Evolutionary conservation across 2,888 invertebrate species (phyloP).

Genomic region (Hirudinaria manillensis): DNA sequence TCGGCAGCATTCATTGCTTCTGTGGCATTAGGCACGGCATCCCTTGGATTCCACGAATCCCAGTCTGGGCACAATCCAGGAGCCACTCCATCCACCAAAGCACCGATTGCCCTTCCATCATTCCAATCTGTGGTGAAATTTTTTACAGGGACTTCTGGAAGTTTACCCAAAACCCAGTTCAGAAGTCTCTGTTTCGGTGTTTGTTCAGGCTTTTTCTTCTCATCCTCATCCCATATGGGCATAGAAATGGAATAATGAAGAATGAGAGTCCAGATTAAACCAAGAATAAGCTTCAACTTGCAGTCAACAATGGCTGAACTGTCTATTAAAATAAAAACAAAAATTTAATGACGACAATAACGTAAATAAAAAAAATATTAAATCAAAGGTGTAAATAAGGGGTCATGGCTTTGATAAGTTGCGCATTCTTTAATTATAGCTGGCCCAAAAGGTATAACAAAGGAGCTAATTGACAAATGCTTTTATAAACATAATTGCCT

Average conservation of each 20-base stretch:
- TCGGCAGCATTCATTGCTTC: slow-evolving; percentile 86
- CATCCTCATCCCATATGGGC: slow-evolving; percentile 82
- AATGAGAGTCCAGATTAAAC: slow-evolving; percentile 87
- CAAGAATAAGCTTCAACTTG: slow-evolving; percentile 81
- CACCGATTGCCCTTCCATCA: slow-evolving; percentile 79
- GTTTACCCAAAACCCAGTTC: slow-evolving; percentile 70
- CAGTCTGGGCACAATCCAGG: slow-evolving; percentile 84
- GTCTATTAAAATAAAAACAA: slow-evolving; percentile 58
- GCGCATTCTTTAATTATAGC: too few species aligned
- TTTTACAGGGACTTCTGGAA: slow-evolving; percentile 73
- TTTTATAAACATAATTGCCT: too few species aligned
- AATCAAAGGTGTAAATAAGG: too few species aligned
- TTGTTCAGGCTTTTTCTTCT: slow-evolving; percentile 57
- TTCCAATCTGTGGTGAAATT: slow-evolving; percentile 89
- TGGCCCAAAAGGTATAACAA: too few species aligned
- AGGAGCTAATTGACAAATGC: too few species aligned
- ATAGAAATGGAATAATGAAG: slow-evolving; percentile 86
- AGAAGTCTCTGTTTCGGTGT: slow-evolving; percentile 63
- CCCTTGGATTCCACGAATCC: slow-evolving; percentile 77
- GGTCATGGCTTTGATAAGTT: too few species aligned
- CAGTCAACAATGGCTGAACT: slow-evolving; percentile 83
- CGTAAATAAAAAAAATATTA: too few species aligned
- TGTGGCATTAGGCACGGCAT: slow-evolving; percentile 76
- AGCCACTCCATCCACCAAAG: slow-evolving; percentile 79
- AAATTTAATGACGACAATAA: too few species aligned